These are phyloP conservation scores for Lasioglossum malachurum DNA, from an alignment of 2,888 invertebrate species.

Conservation along the genomic window DNA sequence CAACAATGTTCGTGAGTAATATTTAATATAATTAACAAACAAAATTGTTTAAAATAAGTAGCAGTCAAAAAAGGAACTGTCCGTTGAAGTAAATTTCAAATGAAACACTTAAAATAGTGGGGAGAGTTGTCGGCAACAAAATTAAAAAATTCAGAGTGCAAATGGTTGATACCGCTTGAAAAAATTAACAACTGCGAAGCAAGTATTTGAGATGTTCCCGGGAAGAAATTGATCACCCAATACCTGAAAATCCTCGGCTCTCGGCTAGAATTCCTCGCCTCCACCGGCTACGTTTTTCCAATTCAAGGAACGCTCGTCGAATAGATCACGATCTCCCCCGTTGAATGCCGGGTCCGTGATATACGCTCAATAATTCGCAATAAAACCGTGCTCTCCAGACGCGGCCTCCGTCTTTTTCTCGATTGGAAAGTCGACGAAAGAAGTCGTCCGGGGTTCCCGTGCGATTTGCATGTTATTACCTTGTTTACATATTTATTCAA, in stretches of 20 bases:
- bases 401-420: slow-evolving; percentile 24
- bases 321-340: slow-evolving; percentile 6
- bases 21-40: no score
- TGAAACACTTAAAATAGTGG: no score
- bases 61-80: no score
- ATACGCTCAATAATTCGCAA: slow-evolving; percentile 44
- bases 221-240: background rate
- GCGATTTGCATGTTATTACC: slow-evolving; percentile 84
- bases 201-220: background rate
- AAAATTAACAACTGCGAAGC: background rate
- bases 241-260: background rate
- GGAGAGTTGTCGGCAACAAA: no score
- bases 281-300: background rate
- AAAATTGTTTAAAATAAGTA: no score
- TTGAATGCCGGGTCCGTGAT: background rate
- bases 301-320: background rate
- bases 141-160: no score
- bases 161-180: background rate
- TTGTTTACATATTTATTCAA: slow-evolving; percentile 81
- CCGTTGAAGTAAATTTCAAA: no score
- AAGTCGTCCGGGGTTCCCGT: slow-evolving; percentile 62
- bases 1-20: no score
- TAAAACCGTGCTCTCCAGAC: slow-evolving; percentile 32
- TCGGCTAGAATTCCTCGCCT: background rate
- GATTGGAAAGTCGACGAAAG: slow-evolving; percentile 38